Conservation (phyloP, 2,888 invertebrate species). For the Sarcophaga caerulescens region DNA sequence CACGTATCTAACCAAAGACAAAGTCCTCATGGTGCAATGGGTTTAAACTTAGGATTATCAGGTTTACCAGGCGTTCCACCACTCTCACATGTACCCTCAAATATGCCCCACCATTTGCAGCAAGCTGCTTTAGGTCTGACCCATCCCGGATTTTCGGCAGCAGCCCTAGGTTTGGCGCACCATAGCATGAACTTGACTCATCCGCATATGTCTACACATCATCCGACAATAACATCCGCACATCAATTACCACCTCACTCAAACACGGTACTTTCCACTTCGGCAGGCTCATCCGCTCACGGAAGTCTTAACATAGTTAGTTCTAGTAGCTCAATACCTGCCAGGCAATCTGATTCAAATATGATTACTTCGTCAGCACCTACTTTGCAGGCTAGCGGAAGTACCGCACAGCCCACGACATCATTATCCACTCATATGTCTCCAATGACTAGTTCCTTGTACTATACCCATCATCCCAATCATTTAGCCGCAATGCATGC, state of each 20-base stretch:
- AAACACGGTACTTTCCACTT: slow-evolving; percentile 61
- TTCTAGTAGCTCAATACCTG: slow-evolving; percentile 67
- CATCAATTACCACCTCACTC: slow-evolving; percentile 79
- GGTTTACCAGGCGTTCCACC: slow-evolving; percentile 75
- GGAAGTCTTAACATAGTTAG: slow-evolving; percentile 73
- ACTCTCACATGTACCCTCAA: slow-evolving; percentile 76
- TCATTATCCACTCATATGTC: slow-evolving; percentile 78
- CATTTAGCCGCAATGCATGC: slow-evolving; percentile 77
- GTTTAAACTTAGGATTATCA: slow-evolving; percentile 78
- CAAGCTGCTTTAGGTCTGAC: slow-evolving; percentile 77
- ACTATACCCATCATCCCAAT: slow-evolving; percentile 76
- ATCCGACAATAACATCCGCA: slow-evolving; percentile 75
- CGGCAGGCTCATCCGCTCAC: slow-evolving; percentile 75
- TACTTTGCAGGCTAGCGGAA: slow-evolving; percentile 71
- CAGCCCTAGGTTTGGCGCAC: slow-evolving; percentile 77
- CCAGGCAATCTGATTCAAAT: slow-evolving; percentile 70
- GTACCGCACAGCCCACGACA: slow-evolving; percentile 72
- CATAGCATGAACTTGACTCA: slow-evolving; percentile 79
- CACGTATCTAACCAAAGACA: slow-evolving; percentile 79
- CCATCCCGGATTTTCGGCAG: slow-evolving; percentile 79
- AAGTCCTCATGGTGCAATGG: slow-evolving; percentile 77
- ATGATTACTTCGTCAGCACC: slow-evolving; percentile 72
- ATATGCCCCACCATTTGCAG: slow-evolving; percentile 77
- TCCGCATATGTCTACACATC: slow-evolving; percentile 79
- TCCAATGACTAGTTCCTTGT: slow-evolving; percentile 77